Evolutionary conservation across 2,888 invertebrate genomes (phyloP), one percentile per base, ranked within the genome.

Genomic region (Pachliopta kotzebuea): DNA sequence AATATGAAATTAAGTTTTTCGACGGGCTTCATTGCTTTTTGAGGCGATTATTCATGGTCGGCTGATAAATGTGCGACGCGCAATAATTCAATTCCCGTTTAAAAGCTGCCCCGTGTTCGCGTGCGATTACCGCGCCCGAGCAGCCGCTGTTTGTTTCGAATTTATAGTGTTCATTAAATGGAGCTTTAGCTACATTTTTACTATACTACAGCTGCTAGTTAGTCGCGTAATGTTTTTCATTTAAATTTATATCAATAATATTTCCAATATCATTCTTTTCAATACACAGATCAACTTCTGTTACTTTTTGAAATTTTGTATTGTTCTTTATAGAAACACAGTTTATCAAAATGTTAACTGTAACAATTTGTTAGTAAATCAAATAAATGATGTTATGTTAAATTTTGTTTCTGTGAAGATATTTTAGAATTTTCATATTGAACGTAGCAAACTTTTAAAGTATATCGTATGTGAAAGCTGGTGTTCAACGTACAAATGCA

Each of bases 1-100:
- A 88, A 89, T 84, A 80, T 79, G 82, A 80, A 87, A 89, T 90
- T 88, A 85, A 89, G 86, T 88, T 87, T 88, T 88, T 85, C 81
- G 85, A 83, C 82, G 77, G 79, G 79, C 84, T 84, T 85, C 83
- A 83, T 86, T 86, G 85, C 81, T 78, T 82, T 84, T 78, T 77
- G 81, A 78, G 79, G 74, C 84, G 83, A 86, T 90, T 88, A 90
- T 84, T 89, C 87, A 88, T 80, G 83, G 84, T 74, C 75, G 76
- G 71, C 80, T 88, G 88, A 89, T 89, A 86, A 85, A 88, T 89
- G 86, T 81, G 76, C 83, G 85, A 86, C 83, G 83, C 79, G 86
- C 79, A 88, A 90, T 89, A 89, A 88, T 86, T 88, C 81, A 85
- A 84, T 83, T 83, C 86, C 83, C 81, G 84, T 87, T 88, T 85